These are phyloP conservation scores for Drosophila setosimentum DNA, from an alignment of 2,888 invertebrate species.

Conservation along the genomic window DNA sequence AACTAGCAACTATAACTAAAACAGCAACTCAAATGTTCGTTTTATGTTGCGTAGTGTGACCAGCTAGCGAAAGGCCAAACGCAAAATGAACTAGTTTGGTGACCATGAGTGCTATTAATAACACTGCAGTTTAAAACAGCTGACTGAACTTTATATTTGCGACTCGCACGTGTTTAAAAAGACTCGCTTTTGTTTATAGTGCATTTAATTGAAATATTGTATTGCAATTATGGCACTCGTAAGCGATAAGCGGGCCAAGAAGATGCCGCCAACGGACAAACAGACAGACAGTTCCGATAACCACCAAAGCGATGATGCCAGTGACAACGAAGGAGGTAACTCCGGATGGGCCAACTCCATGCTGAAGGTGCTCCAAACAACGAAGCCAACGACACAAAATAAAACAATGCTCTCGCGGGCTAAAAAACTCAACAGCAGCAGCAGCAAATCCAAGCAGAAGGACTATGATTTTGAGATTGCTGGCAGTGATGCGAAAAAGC, in stretches of 20 bases:
- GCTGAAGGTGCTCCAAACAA: slow-evolving; percentile 91
- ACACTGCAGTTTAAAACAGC: slow-evolving; percentile 26
- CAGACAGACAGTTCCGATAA: slow-evolving; percentile 45
- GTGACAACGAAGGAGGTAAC: slow-evolving; percentile 85
- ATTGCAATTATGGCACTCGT: slow-evolving; percentile 53
- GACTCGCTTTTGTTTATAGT: slow-evolving; percentile 29
- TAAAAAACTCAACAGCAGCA: slow-evolving; percentile 88
- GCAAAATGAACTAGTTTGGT: background rate
- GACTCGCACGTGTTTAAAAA: slow-evolving; percentile 40
- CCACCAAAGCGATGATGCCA: slow-evolving; percentile 27
- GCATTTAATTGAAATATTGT: background rate
- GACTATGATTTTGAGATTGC: slow-evolving; percentile 89
- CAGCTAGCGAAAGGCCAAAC: background rate
- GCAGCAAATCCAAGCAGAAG: slow-evolving; percentile 84
- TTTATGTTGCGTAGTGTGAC: background rate
- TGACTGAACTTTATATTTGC: slow-evolving; percentile 1
- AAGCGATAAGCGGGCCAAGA: slow-evolving; percentile 34
- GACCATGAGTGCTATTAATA: background rate
- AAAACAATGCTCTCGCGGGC: slow-evolving; percentile 92
- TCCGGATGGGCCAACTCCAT: slow-evolving; percentile 94
- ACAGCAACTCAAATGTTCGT: background rate
- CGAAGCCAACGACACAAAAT: slow-evolving; percentile 91
- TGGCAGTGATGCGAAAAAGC: slow-evolving; percentile 84
- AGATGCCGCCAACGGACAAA: background rate
- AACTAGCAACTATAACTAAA: background rate